Percentiles rank a stretch among this genome's conserved stretches.
phyloP scores from a whole-genome alignment of 2,797 vertebrate genomes.

The Lepilemur septentrionalis region DNA sequence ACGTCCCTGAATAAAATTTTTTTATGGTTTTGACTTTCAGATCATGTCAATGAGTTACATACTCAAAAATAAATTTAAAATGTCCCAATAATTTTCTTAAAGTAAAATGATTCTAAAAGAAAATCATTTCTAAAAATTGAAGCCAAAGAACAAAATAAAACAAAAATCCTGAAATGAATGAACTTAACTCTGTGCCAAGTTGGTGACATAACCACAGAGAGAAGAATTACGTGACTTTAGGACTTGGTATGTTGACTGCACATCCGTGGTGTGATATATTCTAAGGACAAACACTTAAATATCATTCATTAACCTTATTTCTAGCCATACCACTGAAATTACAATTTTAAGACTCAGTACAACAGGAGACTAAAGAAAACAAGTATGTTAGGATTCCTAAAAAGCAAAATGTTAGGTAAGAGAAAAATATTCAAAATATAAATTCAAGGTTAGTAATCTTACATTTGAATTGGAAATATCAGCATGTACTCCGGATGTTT shows the following conservation, averaged over 20 bases:
- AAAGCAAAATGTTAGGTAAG: not conserved
- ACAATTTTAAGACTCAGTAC: not conserved
- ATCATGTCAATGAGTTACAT: not conserved
- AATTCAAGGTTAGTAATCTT: not conserved
- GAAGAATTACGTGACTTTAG: not conserved
- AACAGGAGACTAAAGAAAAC: not conserved
- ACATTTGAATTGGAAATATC: not conserved
- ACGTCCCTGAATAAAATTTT: not conserved
- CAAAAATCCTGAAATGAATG: not conserved
- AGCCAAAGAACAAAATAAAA: not conserved
- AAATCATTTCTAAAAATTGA: not conserved
- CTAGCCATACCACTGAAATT: not conserved
- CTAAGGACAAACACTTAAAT: not conserved
- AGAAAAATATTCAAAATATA: not conserved
- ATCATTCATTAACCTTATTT: not conserved
- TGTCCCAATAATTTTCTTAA: not conserved
- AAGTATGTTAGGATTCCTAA: not conserved
- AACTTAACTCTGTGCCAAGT: not conserved
- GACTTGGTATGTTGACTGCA: not conserved
- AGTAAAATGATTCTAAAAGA: not conserved
- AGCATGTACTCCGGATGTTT: not conserved
- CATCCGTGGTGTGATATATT: fast-evolving
- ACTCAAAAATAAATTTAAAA: not conserved
- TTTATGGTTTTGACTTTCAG: not conserved
- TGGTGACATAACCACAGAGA: not conserved